phyloP scores from a whole-genome alignment of 2,797 vertebrate genomes.

The Betta splendens region DNA sequence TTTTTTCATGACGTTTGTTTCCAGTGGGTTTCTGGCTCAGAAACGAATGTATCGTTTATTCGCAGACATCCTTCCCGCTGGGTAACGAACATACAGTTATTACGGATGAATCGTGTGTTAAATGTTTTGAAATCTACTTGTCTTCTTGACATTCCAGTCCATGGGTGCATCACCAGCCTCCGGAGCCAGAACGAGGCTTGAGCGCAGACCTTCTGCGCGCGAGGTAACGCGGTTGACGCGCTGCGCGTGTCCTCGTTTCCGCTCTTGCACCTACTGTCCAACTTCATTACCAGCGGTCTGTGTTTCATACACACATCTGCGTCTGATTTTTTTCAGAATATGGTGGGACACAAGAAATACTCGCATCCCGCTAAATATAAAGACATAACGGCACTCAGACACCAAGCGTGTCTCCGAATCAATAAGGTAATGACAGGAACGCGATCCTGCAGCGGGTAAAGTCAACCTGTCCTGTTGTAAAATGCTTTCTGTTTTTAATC shows the following conservation, averaged over 20 bases:
- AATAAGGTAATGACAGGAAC: constrained; percentile 30
- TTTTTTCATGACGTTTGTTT: not conserved
- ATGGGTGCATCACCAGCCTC: not conserved
- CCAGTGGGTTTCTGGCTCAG: not conserved
- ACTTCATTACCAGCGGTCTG: no score
- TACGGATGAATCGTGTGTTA: not conserved
- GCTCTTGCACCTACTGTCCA: not conserved
- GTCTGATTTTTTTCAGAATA: constrained; percentile 11
- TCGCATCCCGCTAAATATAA: no score
- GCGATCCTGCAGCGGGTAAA: not conserved
- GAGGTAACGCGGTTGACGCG: constrained; percentile 15
- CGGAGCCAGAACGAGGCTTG: rapidly evolving
- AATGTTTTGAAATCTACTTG: no score
- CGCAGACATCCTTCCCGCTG: rapidly evolving
- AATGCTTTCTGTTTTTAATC: not conserved
- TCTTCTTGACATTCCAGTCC: constrained; percentile 18
- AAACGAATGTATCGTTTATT: rapidly evolving
- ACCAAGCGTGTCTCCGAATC: no score
- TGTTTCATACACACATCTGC: not conserved
- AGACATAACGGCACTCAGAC: no score
- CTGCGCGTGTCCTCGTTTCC: not conserved
- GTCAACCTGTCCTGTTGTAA: not conserved
- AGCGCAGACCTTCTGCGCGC: not conserved
- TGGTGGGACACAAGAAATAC: not conserved
- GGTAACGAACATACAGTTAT: constrained; percentile 5